A percentile compares a stretch with the other conserved stretches of the same genome.
These are phyloP conservation scores for Molothrus aeneus DNA, from an alignment of 2,797 vertebrate genomes.

Conservation along the genomic window DNA sequence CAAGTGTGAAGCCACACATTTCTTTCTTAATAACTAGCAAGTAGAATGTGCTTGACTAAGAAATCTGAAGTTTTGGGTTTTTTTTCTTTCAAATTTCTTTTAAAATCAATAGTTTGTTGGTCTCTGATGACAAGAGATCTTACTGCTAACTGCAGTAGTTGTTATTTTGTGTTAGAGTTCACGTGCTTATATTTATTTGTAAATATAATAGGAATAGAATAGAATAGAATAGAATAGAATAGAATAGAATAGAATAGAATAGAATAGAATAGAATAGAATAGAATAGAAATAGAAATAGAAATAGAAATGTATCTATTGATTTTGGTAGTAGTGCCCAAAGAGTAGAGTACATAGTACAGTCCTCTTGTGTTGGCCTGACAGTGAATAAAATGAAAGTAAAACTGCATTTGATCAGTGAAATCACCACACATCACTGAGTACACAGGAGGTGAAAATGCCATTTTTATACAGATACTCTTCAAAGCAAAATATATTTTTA, in stretches of 20 bases:
- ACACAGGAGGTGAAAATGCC: background rate
- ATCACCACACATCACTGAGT: background rate
- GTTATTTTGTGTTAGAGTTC: background rate
- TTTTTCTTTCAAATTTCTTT: background rate
- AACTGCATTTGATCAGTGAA: background rate
- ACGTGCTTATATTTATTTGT: background rate
- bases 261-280: too few relatives aligned
- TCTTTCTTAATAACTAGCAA: background rate
- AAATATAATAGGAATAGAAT: too few relatives aligned
- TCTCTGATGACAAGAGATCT: background rate
- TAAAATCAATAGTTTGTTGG: background rate
- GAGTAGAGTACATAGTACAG: background rate
- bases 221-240: too few relatives aligned
- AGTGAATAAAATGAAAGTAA: background rate
- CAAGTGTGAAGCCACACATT: background rate
- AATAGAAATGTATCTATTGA: background rate
- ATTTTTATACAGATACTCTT: background rate
- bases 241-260: too few relatives aligned
- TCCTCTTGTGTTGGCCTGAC: background rate
- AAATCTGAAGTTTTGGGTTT: background rate
- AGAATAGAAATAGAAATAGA: too few relatives aligned
- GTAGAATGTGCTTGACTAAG: background rate
- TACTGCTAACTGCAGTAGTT: background rate
- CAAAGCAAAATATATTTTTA: background rate
- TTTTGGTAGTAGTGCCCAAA: background rate